Base-by-base conservation (phyloP, 2,797 vertebrate species). In the Furcifer pardalis region DNA sequence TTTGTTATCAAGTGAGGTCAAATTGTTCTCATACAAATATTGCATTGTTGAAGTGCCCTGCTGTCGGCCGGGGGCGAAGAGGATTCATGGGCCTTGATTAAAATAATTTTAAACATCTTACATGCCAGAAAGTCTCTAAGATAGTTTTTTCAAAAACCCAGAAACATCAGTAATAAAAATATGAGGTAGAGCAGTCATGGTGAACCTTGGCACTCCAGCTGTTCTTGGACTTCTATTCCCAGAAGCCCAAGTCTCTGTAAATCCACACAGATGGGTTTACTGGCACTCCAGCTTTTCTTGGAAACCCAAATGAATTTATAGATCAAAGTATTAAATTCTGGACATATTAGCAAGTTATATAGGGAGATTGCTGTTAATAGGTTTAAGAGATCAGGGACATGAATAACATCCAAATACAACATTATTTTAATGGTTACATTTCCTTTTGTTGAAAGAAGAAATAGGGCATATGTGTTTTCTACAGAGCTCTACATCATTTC, bases 1-100 rank as follows among this genome's bases (percentile, higher is more conserved):
- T 59, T 44, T 40, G n/a, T n/a, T n/a, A 72, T 27, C 42, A 32
- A 71, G 79, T 81, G 68, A 84, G 56, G 30, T 79, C 62, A 87
- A 44, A 59, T 74, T 82, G 42, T 30, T 81, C n/a, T 35, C 62
- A 80, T 71, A n/a, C n/a, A 78, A 66, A 0, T 0, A 80, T 19
- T 30, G 79, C 81, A 1, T 0, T 9, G 19, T 12, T 15, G n/a
- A 62, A 1, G 0, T 63, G 71, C 81, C 23, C 30, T 56, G 42
- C 5, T 12, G 37, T 65, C 35, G 77, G 37, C 30, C 12, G 7
- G 21, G 71, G 42, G 9, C 74, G n/a, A 30, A 1, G 62, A 44
- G 32, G 32, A 5, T 27, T 63, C 21, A n/a, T 35, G 32, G 8
- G 9, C 35, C 35, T 77, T 77, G 40, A 12, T 19, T 40, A n/a